Percentiles rank a stretch among this genome's conserved stretches.
These are phyloP conservation scores for Varecia variegata DNA, from an alignment of 2,797 vertebrate genomes.

Conservation along the genomic window DNA sequence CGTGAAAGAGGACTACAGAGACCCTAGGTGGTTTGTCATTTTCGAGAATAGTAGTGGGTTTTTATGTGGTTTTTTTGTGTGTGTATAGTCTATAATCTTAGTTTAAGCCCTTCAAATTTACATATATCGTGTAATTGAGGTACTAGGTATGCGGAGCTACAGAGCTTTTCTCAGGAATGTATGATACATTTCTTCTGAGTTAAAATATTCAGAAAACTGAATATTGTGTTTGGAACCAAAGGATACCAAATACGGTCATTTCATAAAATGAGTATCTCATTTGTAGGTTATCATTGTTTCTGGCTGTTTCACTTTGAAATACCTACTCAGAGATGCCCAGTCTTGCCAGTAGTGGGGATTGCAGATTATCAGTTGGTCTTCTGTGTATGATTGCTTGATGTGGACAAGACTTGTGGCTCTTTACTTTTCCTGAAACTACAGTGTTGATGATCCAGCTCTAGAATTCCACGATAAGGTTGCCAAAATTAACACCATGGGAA, in stretches of 20 bases:
- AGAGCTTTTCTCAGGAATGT: background rate
- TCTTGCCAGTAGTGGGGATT: background rate
- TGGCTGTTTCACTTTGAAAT: background rate
- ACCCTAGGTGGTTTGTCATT: slow-evolving; percentile 62
- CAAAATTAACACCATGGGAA: background rate
- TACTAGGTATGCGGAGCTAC: slow-evolving; percentile 60
- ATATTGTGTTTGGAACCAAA: background rate
- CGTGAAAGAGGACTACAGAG: slow-evolving; percentile 66
- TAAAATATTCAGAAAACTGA: background rate
- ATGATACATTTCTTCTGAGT: background rate
- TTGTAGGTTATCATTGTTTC: background rate
- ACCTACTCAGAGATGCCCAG: background rate
- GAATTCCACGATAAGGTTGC: background rate
- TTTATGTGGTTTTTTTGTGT: background rate
- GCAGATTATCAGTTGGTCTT: background rate
- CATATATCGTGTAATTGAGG: slow-evolving; percentile 73
- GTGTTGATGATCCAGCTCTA: background rate
- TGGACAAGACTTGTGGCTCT: background rate
- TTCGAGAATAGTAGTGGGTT: slow-evolving; percentile 66
- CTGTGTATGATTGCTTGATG: background rate
- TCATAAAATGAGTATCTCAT: background rate
- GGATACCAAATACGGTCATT: background rate
- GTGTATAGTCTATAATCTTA: slow-evolving; percentile 67
- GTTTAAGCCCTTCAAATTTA: slow-evolving; percentile 71
- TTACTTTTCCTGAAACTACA: background rate